Evolutionary conservation across 1,140 invertebrate genomes (phyloP).

Genomic region (Euglossa dilemma): DNA sequence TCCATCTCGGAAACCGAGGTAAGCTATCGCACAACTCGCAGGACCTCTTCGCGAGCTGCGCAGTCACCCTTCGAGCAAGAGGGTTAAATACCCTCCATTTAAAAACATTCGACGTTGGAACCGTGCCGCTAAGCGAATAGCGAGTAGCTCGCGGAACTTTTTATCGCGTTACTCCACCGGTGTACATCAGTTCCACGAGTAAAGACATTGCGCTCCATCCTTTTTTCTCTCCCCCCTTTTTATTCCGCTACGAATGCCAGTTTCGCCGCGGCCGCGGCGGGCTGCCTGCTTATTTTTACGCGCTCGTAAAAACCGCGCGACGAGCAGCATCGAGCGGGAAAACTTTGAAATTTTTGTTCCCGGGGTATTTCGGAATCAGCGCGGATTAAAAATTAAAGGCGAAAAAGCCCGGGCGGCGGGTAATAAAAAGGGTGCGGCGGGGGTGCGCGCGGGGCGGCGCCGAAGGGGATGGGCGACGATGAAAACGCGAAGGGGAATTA

Average conservation of each 20-base stretch:
- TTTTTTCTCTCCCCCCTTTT: background rate
- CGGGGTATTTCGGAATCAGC: constrained; percentile 29
- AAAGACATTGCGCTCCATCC: background rate
- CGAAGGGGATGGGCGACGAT: background rate
- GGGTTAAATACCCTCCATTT: background rate
- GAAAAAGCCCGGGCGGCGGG: background rate
- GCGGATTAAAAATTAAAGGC: constrained; percentile 43
- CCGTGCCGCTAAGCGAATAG: background rate
- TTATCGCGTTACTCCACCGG: background rate
- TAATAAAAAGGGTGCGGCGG: background rate
- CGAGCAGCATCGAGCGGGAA: background rate
- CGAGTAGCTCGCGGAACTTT: background rate
- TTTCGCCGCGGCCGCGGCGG: background rate
- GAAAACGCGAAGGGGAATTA: constrained; percentile 38
- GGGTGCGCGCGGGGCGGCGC: no score
- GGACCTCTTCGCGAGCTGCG: no score
- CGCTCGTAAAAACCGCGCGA: background rate
- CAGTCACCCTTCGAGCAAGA: no score
- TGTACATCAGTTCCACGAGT: background rate
- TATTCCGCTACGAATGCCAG: background rate
- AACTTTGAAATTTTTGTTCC: constrained; percentile 37
- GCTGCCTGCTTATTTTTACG: constrained; percentile 9
- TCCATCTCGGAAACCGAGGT: no score
- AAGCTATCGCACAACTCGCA: no score
- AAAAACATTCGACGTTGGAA: background rate